These are phyloP conservation scores for Platysternon megacephalum DNA, from an alignment of 2,113 vertebrate genomes.

Conservation along the genomic window DNA sequence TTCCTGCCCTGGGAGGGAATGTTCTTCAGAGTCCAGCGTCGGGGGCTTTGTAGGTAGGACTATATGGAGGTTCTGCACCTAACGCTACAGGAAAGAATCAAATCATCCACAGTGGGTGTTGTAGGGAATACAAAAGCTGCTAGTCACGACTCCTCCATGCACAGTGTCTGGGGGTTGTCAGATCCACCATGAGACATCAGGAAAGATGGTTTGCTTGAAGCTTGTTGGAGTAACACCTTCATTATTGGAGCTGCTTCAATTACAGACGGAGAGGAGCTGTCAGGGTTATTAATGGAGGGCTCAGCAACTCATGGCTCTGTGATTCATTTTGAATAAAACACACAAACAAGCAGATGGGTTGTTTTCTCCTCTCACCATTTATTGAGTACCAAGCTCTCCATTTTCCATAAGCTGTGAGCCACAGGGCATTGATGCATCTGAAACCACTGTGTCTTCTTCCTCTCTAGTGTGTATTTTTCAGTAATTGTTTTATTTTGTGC, in stretches of 20 bases:
- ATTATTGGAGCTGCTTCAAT: background rate
- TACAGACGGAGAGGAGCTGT: background rate
- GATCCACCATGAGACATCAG: background rate
- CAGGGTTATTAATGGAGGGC: constrained; percentile 19
- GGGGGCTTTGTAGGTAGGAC: background rate
- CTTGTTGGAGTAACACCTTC: background rate
- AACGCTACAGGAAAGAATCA: background rate
- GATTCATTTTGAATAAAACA: constrained; percentile 20
- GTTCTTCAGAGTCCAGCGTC: background rate
- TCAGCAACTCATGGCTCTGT: background rate
- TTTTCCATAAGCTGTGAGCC: fast-evolving
- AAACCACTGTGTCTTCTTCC: background rate
- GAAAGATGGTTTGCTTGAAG: background rate
- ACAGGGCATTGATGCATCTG: background rate
- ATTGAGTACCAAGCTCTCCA: background rate
- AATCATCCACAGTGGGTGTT: background rate
- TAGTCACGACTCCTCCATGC: background rate
- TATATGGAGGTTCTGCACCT: background rate
- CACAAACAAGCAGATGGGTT: background rate
- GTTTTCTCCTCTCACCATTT: background rate
- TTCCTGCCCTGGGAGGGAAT: background rate
- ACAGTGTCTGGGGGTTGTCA: background rate
- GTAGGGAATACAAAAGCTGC: background rate
- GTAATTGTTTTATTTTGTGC: background rate
- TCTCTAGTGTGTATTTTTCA: background rate